phyloP scores from a whole-genome alignment of 2,113 vertebrate genomes.

The Neotragus moschatus region DNA sequence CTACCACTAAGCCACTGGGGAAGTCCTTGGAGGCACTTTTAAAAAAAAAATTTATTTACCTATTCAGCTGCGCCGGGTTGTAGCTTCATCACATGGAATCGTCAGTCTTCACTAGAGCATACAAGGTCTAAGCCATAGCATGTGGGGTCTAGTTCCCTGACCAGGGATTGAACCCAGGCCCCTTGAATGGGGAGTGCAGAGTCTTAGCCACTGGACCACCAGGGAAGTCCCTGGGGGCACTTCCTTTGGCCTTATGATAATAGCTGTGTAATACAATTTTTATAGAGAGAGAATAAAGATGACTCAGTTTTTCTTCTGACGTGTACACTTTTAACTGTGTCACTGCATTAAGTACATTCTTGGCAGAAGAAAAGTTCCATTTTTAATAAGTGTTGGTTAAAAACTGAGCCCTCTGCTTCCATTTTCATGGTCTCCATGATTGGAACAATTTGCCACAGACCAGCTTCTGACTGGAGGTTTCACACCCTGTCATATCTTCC shows the following conservation, averaged over 20 bases:
- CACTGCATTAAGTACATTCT: not conserved
- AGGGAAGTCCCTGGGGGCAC: not conserved
- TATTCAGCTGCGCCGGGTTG: not conserved
- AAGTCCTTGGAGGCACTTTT: not conserved
- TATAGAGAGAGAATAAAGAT: not conserved
- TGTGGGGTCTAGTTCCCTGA: not conserved
- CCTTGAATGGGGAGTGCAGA: not conserved
- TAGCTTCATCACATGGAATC: not conserved
- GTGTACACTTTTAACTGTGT: not conserved
- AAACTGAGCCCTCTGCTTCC: not conserved
- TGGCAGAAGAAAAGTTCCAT: not conserved
- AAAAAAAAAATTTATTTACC: not conserved
- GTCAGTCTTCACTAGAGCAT: not conserved
- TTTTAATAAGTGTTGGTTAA: not conserved
- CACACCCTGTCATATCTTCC: not conserved
- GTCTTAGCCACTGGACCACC: not conserved
- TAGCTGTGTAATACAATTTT: not conserved
- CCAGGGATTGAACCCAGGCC: not conserved
- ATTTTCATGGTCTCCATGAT: not conserved
- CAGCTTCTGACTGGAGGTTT: not conserved
- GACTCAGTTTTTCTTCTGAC: not conserved
- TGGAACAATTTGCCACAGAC: not conserved
- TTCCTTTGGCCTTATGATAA: not conserved
- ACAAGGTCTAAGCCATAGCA: not conserved
- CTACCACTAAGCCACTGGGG: not conserved